A percentile compares a stretch with the other conserved stretches of the same genome.
Evolutionary conservation across 2,888 invertebrate species (phyloP).

Genomic region (Pediacus dermestoides): DNA sequence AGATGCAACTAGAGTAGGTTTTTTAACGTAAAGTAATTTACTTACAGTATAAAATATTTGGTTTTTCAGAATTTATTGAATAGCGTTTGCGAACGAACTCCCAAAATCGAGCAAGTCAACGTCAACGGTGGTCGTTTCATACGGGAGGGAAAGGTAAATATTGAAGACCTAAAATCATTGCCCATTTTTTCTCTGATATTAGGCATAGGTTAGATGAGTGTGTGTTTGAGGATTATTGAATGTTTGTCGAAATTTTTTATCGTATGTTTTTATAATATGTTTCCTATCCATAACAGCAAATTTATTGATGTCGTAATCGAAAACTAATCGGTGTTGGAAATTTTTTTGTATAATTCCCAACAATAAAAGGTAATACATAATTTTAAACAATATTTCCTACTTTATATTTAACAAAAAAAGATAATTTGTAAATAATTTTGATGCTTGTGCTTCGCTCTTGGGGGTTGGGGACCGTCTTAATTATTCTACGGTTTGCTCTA

Average conservation of each 20-base stretch:
- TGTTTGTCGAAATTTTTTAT: background rate
- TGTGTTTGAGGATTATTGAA: slow-evolving; percentile 15
- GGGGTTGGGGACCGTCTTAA: no score
- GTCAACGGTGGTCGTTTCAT: slow-evolving; percentile 92
- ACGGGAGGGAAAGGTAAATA: slow-evolving; percentile 93
- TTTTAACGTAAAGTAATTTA: no score
- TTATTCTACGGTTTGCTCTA: no score
- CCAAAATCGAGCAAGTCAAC: slow-evolving; percentile 93
- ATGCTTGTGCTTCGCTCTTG: no score
- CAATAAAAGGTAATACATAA: no score
- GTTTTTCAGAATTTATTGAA: slow-evolving; percentile 80
- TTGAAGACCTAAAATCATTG: slow-evolving; percentile 9
- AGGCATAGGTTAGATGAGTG: slow-evolving; percentile 24
- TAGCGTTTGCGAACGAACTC: slow-evolving; percentile 87
- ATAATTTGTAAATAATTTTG: no score
- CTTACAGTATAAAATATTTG: slow-evolving; percentile 16
- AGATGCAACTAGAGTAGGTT: slow-evolving; percentile 74
- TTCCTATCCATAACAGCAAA: no score
- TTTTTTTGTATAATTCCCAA: no score
- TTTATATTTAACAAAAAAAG: no score
- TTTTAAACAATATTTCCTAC: no score
- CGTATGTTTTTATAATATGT: slow-evolving; percentile 5
- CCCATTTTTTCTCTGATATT: slow-evolving; percentile 8
- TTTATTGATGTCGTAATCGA: no score
- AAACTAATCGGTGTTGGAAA: no score